Conservation (phyloP, 2,888 invertebrate species). For the Parasteatoda lunata region DNA sequence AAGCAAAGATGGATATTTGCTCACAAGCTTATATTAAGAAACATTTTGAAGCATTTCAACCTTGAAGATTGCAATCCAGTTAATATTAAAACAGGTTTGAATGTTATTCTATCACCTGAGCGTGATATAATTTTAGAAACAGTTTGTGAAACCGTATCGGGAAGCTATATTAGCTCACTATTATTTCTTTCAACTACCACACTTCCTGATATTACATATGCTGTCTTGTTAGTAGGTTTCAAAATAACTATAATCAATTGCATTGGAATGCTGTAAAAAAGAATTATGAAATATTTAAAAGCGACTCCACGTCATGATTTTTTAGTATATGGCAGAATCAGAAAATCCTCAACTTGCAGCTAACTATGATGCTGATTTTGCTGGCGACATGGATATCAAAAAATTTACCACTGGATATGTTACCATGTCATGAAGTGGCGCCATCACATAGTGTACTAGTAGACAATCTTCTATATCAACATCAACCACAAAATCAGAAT, state of each 20-base stretch:
- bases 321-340: background rate
- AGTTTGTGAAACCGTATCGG: background rate
- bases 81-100: background rate
- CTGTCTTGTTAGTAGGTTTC: background rate
- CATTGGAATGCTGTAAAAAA: constrained; percentile 29
- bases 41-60: constrained; percentile 11
- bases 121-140: background rate
- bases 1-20: background rate
- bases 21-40: background rate
- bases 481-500: constrained; percentile 45
- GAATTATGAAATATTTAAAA: constrained; percentile 28
- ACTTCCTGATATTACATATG: constrained; percentile 22
- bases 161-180: constrained; percentile 9
- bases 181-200: constrained; percentile 13
- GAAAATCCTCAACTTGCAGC: background rate
- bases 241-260: background rate
- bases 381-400: constrained; percentile 13
- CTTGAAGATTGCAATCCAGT: background rate
- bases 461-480: constrained; percentile 38
- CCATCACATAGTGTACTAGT: constrained; percentile 15
- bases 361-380: constrained; percentile 52
- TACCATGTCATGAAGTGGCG: constrained; percentile 3
- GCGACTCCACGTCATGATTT: constrained; percentile 13
- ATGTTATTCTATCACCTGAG: constrained; percentile 9
- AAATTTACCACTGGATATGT: constrained; percentile 66